Base-by-base conservation (phyloP, 2,113 vertebrate species). In the Pithys albifrons region DNA sequence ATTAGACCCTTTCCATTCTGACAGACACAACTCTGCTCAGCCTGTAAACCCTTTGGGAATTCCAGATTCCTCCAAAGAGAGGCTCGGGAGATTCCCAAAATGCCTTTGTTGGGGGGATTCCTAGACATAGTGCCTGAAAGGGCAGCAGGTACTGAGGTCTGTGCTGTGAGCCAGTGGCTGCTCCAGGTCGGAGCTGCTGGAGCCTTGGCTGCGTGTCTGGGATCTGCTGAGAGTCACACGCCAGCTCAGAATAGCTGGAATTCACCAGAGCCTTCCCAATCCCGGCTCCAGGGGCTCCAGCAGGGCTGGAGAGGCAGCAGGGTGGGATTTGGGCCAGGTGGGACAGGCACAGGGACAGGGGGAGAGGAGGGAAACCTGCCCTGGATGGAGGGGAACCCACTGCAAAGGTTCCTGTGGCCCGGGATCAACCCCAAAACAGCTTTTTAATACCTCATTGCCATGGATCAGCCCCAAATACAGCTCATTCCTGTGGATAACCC, bases 221-320 rank as follows among this genome's bases (percentile, higher is more conserved):
- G 84, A 48, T 82, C 95, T 93, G 89, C 94, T 96, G 91, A 94
- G 91, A 92, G 89, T 96, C 91, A 95, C 93, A 87, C 37, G 67
- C 73, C 45, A 7, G 95, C 94, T 95, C 73, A 85, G 91, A 93
- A 87, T 96, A 97, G 95, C 91, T 89, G 94, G 91, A 96, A 95
- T 92, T 86, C 45, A 14, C 43, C 57, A 3, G 24, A 52, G 41
- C 84, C 65, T 69, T 43, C 61, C 58, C 37, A 10, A 58, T 72
- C 39, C 54, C 62, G 6, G 72, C 55, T 35, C 10, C 7, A n/a
- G 2, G 54, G 37, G 24, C 70, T 49, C 17, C 0, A 0, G 23
- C 39, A 39, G 57, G 39, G n/a, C 65, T 58, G 52, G 19, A 18
- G 41, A 29, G 70, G 77, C 51, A 12, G 45, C 84, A 24, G 39